These are phyloP conservation scores for Halictus rubicundus DNA, from an alignment of 1,140 invertebrate species.

Conservation along the genomic window DNA sequence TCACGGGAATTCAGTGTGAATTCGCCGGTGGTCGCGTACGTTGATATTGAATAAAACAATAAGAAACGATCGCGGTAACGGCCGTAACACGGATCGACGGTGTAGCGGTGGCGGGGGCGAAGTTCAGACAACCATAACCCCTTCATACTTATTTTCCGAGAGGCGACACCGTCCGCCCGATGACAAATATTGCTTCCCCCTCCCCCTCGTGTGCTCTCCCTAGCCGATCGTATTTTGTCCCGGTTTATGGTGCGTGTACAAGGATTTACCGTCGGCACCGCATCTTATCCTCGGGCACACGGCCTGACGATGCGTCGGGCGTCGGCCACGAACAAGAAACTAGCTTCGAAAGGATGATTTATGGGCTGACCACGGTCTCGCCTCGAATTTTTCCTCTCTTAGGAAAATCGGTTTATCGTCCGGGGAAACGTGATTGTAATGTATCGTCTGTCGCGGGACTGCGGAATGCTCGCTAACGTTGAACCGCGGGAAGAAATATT, in stretches of 20 bases:
- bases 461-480: too few species aligned
- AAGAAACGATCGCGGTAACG: not conserved
- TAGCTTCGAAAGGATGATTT: constrained; percentile 13
- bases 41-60: not conserved
- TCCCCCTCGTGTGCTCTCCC: not conserved
- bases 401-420: constrained; percentile 16
- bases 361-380: constrained; percentile 16
- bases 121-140: not conserved
- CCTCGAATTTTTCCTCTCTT: constrained; percentile 7
- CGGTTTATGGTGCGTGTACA: not conserved
- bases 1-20: too few species aligned
- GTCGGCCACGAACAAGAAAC: not conserved
- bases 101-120: not conserved
- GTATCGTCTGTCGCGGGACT: not conserved
- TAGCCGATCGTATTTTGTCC: not conserved
- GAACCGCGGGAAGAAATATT: too few species aligned
- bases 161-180: not conserved
- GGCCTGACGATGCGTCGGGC: not conserved
- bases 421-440: constrained; percentile 12
- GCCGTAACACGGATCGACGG: not conserved
- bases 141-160: not conserved
- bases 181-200: not conserved
- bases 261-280: not conserved
- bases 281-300: not conserved
- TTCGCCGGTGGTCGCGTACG: not conserved